phyloP scores from a whole-genome alignment of 2,888 invertebrate species.

The Nowickia ferox region DNA sequence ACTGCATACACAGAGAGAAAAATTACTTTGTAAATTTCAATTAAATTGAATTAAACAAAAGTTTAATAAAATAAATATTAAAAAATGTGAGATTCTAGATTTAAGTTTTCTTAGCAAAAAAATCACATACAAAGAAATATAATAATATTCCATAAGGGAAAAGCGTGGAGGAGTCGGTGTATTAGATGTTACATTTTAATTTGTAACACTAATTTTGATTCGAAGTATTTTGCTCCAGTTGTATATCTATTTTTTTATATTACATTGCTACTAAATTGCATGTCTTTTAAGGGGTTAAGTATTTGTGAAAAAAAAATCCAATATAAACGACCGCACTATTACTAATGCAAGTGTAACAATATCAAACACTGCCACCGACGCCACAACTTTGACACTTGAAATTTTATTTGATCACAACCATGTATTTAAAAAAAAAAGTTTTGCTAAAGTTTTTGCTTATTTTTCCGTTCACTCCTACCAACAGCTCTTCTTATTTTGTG shows the following conservation, averaged over 20 bases:
- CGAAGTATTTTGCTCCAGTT: neutral
- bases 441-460: constrained; percentile 40
- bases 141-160: no score
- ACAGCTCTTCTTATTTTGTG: neutral
- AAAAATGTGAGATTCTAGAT: no score
- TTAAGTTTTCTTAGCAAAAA: no score
- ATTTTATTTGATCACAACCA: constrained; percentile 65
- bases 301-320: constrained; percentile 36
- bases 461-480: neutral
- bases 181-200: neutral
- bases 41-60: no score
- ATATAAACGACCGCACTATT: constrained; percentile 31
- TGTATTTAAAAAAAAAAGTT: constrained; percentile 64
- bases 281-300: constrained; percentile 33
- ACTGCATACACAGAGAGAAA: no score
- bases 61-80: no score
- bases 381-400: constrained; percentile 70
- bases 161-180: no score
- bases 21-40: no score
- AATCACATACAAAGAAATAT: no score
- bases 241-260: neutral
- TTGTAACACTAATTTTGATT: neutral
- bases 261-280: neutral
- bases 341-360: constrained; percentile 16
- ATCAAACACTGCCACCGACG: constrained; percentile 14